Conservation (phyloP, 2,888 invertebrate species). For the Alloscopus bannaensis region DNA sequence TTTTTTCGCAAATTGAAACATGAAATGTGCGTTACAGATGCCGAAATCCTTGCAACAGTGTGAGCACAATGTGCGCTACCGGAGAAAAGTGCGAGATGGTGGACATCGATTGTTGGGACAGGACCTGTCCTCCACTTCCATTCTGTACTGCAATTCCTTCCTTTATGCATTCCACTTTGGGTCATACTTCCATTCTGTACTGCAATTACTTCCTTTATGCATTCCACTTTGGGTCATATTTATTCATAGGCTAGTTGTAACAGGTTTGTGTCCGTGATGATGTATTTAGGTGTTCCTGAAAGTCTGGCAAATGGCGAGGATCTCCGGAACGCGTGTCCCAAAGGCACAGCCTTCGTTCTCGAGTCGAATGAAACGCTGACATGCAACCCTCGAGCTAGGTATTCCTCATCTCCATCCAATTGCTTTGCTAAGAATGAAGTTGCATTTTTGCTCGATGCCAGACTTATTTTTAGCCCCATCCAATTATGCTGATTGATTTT, state of each 20-base stretch:
- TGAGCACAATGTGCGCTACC: conserved; percentile 79
- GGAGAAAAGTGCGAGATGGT: conserved; percentile 84
- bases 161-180: neutral
- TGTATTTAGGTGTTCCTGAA: conserved; percentile 45
- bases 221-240: conserved; percentile 77
- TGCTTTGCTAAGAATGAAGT: neutral
- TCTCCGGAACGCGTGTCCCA: conserved; percentile 71
- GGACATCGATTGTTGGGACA: conserved; percentile 89
- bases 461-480: neutral
- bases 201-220: conserved; percentile 73
- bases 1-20: neutral
- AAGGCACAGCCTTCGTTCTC: conserved; percentile 72
- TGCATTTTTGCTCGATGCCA: neutral
- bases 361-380: conserved; percentile 73
- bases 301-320: conserved; percentile 62
- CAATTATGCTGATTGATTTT: neutral
- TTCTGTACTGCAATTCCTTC: conserved; percentile 81
- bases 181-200: conserved; percentile 87
- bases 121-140: conserved; percentile 90
- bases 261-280: neutral
- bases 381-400: conserved; percentile 73
- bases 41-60: conserved; percentile 86
- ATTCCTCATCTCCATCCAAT: neutral
- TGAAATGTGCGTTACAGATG: conserved; percentile 77
- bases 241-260: neutral